These are phyloP conservation scores for Thymelicus sylvestris DNA, from an alignment of 2,888 invertebrate species.

Conservation along the genomic window DNA sequence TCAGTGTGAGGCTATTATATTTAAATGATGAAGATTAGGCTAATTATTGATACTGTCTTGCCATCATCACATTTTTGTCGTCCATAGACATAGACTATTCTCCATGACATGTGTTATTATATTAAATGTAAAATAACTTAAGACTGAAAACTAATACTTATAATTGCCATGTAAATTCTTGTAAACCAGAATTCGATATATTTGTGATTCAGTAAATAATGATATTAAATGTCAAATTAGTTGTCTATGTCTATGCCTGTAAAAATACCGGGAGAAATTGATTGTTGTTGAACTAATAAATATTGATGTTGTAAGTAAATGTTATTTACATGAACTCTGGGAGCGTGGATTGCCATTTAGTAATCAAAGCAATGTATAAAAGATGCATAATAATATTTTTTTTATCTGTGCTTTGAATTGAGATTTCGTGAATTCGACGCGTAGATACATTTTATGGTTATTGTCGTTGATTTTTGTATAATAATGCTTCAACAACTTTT, in stretches of 20 bases:
- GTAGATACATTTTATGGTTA: constrained; percentile 39
- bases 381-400: constrained; percentile 40
- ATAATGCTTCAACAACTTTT: constrained; percentile 9
- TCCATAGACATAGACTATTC: neutral
- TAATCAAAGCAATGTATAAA: constrained; percentile 37
- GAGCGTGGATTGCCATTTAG: constrained; percentile 44
- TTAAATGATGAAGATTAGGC: constrained; percentile 1
- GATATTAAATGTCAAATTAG: neutral
- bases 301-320: constrained; percentile 1
- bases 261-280: neutral
- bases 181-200: too few species aligned
- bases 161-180: neutral
- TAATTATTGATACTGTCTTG: constrained; percentile 17
- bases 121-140: neutral
- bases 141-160: constrained; percentile 4
- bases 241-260: constrained; percentile 15
- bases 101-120: constrained; percentile 1
- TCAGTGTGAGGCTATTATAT: constrained; percentile 43
- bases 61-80: constrained; percentile 17
- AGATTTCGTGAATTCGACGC: constrained; percentile 15
- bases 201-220: too few species aligned
- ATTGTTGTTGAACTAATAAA: constrained; percentile 2
- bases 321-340: constrained; percentile 39
- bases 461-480: constrained; percentile 13
- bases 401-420: constrained; percentile 38